Base-by-base conservation (phyloP, 2,113 vertebrate species). In the Aythya baeri region DNA sequence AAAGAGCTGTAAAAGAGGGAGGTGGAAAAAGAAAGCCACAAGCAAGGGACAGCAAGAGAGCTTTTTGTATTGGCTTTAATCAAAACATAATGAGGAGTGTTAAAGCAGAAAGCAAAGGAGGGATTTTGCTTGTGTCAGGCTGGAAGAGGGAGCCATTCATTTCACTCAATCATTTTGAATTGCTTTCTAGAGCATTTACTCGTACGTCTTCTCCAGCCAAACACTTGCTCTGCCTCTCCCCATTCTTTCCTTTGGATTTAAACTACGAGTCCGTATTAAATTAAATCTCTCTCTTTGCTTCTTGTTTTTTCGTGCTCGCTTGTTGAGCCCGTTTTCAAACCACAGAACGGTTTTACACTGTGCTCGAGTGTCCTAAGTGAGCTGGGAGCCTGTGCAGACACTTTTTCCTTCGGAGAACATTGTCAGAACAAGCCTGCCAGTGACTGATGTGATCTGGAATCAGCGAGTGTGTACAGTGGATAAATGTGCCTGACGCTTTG, bases 401-500 rank as follows among this genome's bases (percentile, higher is more conserved):
- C 87, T 87, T 89, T 79, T 91, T 94, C 70, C 73, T 78, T 75
- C 16, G 90, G 94, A 92, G 71, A 59, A 44, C 96, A 3, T 94
- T 96, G 96, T 96, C 96, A 95, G 94, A 94, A 71, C 44, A 54
- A 91, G 92, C 32, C 94, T 94, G 41, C 23, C 65, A 38, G 80
- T 98, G 97, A 96, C 83, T 86, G 95, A 98, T 95, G 95, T 65
- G 88, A 93, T 95, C 93, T 94, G 82, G 92, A 95, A 89, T 80
- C 93, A 95, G 97, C 59, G 52, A 96, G 97, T 96, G 94, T 97
- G 96, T 97, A 91, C 96, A 91, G 94, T 97, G 96, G 95, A 97
- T 97, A 97, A 97, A 98, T 97, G 96, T 96, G 86, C 97, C 96
- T 97, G 97, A 96, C 85, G 67, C 96, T 83, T 89, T 78, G 83